A percentile compares a stretch with the other conserved stretches of the same genome.
Evolutionary conservation across 30 jellyfish, hydroid and myxozoan species (phyloP).

Genomic region (Chrysaora quinquecirrha): DNA sequence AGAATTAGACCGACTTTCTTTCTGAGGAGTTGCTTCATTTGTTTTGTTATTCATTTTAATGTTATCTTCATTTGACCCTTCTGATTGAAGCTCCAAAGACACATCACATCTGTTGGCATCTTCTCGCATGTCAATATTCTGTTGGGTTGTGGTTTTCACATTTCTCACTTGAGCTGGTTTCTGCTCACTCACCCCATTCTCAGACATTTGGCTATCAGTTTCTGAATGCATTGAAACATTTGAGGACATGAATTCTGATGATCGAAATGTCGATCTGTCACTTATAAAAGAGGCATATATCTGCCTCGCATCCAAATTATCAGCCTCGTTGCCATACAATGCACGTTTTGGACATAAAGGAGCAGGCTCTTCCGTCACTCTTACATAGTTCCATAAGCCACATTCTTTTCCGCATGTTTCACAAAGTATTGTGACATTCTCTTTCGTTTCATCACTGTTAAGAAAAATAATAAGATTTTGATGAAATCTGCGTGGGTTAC

Average conservation of each 20-base stretch:
- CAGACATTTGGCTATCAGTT: slow-evolving; percentile 75
- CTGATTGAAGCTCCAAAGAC: not conserved
- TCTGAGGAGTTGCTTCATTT: slow-evolving; percentile 11
- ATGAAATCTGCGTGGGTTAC: too few species aligned
- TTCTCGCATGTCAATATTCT: not conserved
- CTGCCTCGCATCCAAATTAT: slow-evolving; percentile 44
- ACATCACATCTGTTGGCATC: not conserved
- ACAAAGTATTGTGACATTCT: slow-evolving; percentile 88
- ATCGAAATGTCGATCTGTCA: slow-evolving; percentile 64
- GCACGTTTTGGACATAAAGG: slow-evolving; percentile 45
- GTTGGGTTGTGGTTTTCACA: not conserved
- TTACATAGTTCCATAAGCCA: slow-evolving; percentile 93
- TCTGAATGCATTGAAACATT: slow-evolving; percentile 90
- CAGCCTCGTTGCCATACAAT: slow-evolving; percentile 30
- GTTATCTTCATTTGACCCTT: slow-evolving; percentile 26
- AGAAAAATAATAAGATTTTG: too few species aligned
- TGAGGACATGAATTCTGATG: slow-evolving; percentile 83
- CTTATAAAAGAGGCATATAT: slow-evolving; percentile 69
- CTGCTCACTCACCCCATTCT: slow-evolving; percentile 33
- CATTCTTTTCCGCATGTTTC: slow-evolving; percentile 84
- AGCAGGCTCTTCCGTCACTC: slow-evolving; percentile 44
- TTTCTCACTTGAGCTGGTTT: not conserved
- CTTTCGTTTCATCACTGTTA: slow-evolving; percentile 69
- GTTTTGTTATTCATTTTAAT: not conserved
- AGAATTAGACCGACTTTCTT: not conserved